These are phyloP conservation scores for Trochalopteron elliotii DNA, from an alignment of 2,113 vertebrate species.

Conservation along the genomic window DNA sequence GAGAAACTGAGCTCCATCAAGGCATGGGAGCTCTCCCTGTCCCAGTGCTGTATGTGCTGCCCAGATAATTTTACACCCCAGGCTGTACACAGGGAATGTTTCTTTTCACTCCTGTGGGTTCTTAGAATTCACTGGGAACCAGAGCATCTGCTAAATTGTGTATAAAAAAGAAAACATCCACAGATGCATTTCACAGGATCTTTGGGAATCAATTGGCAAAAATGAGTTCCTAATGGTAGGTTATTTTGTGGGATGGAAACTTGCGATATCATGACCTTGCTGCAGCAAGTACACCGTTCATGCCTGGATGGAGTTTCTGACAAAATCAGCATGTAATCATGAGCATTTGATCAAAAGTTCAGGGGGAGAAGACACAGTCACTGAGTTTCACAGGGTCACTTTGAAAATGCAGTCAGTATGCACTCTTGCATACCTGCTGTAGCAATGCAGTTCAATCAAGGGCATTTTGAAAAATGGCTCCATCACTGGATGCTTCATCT, in stretches of 20 bases:
- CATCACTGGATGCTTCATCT: not conserved
- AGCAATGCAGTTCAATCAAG: slow-evolving; percentile 16
- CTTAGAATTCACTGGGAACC: not conserved
- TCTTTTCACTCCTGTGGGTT: not conserved
- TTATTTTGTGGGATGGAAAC: slow-evolving; percentile 21
- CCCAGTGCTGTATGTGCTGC: not conserved
- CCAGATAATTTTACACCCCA: not conserved
- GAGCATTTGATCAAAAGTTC: slow-evolving; percentile 65
- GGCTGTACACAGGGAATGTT: not conserved
- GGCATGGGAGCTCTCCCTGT: not conserved
- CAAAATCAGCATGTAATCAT: slow-evolving; percentile 62
- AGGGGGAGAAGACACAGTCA: slow-evolving; percentile 29
- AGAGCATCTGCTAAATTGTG: not conserved
- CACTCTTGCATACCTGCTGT: slow-evolving; percentile 13
- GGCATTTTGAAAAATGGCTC: slow-evolving; percentile 13
- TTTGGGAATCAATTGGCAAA: slow-evolving; percentile 41
- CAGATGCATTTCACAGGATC: not conserved
- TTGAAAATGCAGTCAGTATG: slow-evolving; percentile 51
- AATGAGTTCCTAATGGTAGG: slow-evolving; percentile 1
- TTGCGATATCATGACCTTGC: slow-evolving; percentile 45
- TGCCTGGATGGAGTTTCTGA: slow-evolving; percentile 65
- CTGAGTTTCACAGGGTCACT: slow-evolving; percentile 47
- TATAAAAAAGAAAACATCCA: not conserved
- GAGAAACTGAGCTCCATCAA: not conserved
- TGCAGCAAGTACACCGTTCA: slow-evolving; percentile 42